phyloP scores from a whole-genome alignment of 2,797 vertebrate species.

The Coluber constrictor region DNA sequence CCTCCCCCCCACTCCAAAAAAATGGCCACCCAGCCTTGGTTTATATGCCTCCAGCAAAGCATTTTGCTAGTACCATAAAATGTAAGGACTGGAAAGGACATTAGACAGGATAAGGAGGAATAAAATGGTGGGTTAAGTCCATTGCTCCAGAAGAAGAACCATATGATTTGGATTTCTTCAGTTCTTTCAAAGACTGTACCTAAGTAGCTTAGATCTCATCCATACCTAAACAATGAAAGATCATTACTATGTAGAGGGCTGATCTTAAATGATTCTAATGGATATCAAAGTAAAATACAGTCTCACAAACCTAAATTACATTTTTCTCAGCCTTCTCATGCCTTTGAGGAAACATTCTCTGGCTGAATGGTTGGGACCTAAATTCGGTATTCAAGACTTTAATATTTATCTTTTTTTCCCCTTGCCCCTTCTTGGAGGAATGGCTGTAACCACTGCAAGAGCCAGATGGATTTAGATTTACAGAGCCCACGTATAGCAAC shows the following conservation, averaged over 20 bases:
- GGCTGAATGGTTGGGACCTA: background rate
- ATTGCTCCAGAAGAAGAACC: background rate
- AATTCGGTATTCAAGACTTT: background rate
- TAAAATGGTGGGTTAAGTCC: background rate
- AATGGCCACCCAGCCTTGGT: background rate
- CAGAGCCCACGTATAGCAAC: background rate
- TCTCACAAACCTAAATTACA: background rate
- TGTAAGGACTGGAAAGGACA: background rate
- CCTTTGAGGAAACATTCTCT: background rate
- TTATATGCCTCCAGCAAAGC: background rate
- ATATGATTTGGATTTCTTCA: background rate
- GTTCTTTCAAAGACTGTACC: background rate
- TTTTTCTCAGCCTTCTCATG: background rate
- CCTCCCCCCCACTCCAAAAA: accelerated
- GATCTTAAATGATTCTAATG: background rate
- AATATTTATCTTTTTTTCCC: background rate
- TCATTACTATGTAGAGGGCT: background rate
- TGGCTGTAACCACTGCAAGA: background rate
- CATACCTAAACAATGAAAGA: background rate
- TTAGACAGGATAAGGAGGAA: background rate
- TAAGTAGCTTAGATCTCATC: background rate
- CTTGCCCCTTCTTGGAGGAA: background rate
- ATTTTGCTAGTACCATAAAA: background rate
- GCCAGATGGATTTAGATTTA: background rate
- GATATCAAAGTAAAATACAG: background rate